phyloP scores from a whole-genome alignment of 2,888 invertebrate species.

The Harpalus rufipes region DNA sequence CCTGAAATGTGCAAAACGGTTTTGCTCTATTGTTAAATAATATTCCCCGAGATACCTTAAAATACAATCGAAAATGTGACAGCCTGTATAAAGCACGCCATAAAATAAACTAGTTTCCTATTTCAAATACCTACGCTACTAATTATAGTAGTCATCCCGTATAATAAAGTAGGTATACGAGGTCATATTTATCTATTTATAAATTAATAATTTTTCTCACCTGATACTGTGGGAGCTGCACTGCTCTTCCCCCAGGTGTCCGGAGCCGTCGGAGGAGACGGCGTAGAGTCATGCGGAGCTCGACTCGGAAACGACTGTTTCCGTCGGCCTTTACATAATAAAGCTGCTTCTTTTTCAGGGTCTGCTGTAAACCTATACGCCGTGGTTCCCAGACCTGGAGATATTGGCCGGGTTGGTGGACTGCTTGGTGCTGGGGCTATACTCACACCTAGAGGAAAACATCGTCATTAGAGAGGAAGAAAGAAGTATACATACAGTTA shows the following conservation, averaged over 20 bases:
- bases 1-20: too few species aligned
- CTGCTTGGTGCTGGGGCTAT: constrained; percentile 46
- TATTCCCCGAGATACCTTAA: too few species aligned
- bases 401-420: constrained; percentile 56
- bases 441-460: constrained; percentile 28
- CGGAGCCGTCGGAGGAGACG: constrained; percentile 49
- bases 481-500: too few species aligned
- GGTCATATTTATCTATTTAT: constrained; percentile 72
- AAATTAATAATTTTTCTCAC: constrained; percentile 67
- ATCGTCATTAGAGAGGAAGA: too few species aligned
- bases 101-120: too few species aligned
- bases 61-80: too few species aligned
- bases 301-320: constrained; percentile 87
- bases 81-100: too few species aligned
- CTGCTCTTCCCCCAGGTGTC: constrained; percentile 50
- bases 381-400: constrained; percentile 11
- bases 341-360: constrained; percentile 74
- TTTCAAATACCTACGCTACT: too few species aligned
- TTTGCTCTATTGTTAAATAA: too few species aligned
- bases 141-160: too few species aligned
- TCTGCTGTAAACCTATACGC: constrained; percentile 9
- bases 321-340: constrained; percentile 79
- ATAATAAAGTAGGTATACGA: too few species aligned
- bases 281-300: constrained; percentile 71
- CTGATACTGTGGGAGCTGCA: constrained; percentile 64